These are phyloP conservation scores for Drosophila nannoptera DNA, from an alignment of 1,140 invertebrate genomes.

Conservation along the genomic window DNA sequence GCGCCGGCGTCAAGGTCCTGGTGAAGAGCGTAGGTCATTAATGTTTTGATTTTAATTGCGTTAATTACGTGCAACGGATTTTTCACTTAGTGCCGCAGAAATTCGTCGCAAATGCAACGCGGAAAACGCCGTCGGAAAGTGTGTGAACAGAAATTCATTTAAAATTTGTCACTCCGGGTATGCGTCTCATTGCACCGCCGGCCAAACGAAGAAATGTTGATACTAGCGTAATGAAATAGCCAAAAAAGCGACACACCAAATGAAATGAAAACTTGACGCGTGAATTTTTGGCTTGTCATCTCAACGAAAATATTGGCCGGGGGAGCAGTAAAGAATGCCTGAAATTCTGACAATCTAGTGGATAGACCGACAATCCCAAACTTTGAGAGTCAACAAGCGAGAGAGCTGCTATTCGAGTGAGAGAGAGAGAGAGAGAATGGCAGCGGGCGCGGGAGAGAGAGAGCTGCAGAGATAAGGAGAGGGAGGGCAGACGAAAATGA, in stretches of 20 bases:
- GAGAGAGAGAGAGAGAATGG: neutral
- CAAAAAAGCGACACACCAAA: slow-evolving; percentile 4
- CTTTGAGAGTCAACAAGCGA: neutral
- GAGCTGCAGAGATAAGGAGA: neutral
- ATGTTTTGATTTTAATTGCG: slow-evolving; percentile 79
- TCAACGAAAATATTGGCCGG: slow-evolving; percentile 64
- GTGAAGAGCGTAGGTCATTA: slow-evolving; percentile 73
- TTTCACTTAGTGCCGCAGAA: slow-evolving; percentile 55
- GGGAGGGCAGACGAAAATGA: neutral
- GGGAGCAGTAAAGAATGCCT: slow-evolving; percentile 43
- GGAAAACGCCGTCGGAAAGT: slow-evolving; percentile 29
- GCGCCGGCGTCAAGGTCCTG: slow-evolving; percentile 26
- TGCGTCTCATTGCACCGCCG: slow-evolving; percentile 13
- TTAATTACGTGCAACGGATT: slow-evolving; percentile 79
- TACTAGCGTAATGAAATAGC: neutral
- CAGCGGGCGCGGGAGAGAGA: neutral
- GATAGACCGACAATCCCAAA: neutral
- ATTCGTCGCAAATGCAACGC: slow-evolving; percentile 22
- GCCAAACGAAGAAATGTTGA: neutral
- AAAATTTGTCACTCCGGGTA: slow-evolving; percentile 9
- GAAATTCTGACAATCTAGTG: no score
- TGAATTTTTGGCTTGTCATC: slow-evolving; percentile 69
- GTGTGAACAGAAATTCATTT: neutral
- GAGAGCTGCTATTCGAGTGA: neutral
- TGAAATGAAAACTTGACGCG: slow-evolving; percentile 33